Evolutionary conservation across 2,113 vertebrate species (phyloP).

Genomic region (Crotalus horridus): DNA sequence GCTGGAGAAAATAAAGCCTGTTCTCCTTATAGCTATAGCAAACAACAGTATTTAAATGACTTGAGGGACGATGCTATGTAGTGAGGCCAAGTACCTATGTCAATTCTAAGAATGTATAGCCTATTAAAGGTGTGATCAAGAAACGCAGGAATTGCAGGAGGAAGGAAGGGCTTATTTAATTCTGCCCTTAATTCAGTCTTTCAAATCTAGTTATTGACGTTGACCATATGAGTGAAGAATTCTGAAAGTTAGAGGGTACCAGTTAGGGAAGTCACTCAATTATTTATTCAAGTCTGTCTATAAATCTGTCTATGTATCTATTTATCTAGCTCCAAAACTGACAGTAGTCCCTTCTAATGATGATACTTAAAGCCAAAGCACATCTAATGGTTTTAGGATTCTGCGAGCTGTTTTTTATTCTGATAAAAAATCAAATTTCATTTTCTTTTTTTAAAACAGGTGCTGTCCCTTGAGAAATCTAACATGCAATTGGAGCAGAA

Average conservation of each 20-base stretch:
- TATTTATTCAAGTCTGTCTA: neutral
- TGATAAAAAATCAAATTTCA: neutral
- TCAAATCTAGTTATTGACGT: neutral
- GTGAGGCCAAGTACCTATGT: neutral
- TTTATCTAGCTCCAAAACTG: neutral
- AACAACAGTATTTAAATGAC: neutral
- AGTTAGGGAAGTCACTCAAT: neutral
- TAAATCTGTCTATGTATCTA: neutral
- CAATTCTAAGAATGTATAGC: neutral
- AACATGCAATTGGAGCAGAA: slow-evolving; percentile 69
- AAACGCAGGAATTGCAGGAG: neutral
- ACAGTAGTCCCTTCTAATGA: neutral
- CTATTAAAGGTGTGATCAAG: too few species aligned
- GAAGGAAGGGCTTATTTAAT: neutral
- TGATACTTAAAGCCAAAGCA: neutral
- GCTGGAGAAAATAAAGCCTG: neutral
- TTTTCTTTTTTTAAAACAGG: neutral
- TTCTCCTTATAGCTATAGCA: neutral
- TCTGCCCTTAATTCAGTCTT: neutral
- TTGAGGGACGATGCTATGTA: neutral
- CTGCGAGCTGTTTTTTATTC: neutral
- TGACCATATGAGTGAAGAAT: neutral
- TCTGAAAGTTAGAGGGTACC: neutral
- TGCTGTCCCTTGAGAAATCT: slow-evolving; percentile 57
- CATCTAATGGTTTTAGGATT: neutral